phyloP scores from a whole-genome alignment of 2,888 invertebrate species.

The Stenodema calcarata region DNA sequence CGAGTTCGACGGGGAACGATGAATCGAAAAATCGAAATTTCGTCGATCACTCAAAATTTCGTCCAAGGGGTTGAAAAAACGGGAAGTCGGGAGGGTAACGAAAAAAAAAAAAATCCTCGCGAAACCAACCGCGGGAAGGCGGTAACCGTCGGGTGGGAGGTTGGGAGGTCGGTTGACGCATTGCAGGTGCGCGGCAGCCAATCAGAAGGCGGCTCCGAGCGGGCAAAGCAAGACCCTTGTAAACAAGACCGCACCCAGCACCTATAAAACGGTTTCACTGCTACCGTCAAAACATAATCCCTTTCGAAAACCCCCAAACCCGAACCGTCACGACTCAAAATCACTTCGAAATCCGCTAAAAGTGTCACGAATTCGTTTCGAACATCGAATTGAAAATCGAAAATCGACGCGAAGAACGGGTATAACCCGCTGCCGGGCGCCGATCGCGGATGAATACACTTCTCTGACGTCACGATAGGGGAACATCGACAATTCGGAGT shows the following conservation, averaged over 20 bases:
- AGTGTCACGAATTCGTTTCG: too few relatives aligned
- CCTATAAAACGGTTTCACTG: slow-evolving; percentile 71
- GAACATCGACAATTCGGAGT: slow-evolving; percentile 57
- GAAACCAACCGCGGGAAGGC: neutral
- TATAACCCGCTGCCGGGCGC: neutral
- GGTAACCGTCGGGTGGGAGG: slow-evolving; percentile 8
- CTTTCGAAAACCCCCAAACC: neutral
- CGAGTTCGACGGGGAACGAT: neutral
- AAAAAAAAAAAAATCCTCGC: neutral
- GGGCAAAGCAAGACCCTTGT: slow-evolving; percentile 68
- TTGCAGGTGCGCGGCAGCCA: slow-evolving; percentile 65
- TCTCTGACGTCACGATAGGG: slow-evolving; percentile 55
- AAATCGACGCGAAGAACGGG: neutral
- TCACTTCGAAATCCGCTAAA: neutral
- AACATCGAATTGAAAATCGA: too few relatives aligned
- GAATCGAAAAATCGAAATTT: too few relatives aligned
- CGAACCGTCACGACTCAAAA: neutral
- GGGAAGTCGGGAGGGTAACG: neutral
- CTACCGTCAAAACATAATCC: slow-evolving; percentile 67
- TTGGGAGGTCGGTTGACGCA: slow-evolving; percentile 58
- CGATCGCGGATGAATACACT: slow-evolving; percentile 56
- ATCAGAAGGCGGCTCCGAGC: slow-evolving; percentile 70
- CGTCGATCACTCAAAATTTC: neutral
- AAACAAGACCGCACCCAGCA: slow-evolving; percentile 76
- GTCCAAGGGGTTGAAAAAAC: neutral